Evolutionary conservation across 2,797 vertebrate species (phyloP), one percentile per base, ranked within the genome.

Genomic region (Takifugu rubripes): DNA sequence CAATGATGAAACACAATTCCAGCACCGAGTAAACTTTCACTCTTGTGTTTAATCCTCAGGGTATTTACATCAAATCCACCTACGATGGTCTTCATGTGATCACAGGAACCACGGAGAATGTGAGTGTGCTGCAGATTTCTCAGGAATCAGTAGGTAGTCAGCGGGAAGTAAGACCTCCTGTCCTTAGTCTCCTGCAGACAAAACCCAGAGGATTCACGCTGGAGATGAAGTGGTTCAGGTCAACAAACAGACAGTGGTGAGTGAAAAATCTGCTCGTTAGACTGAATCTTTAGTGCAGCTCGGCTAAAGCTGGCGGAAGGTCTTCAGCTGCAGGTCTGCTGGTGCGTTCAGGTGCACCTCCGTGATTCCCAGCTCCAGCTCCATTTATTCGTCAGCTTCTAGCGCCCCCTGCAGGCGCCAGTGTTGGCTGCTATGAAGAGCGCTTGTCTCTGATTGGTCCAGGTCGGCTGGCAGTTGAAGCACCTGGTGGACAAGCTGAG

Each of bases 391-490:
- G 42, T 5, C 5, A 6, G 12, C 25, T 21, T 9, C 16, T 11
- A 17, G 40, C 40, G 25, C 42, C 52, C 52, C 6, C 40, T 5
- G 21, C 11, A 56, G 52, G 40, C 11, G 5, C 16, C 44, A 6
- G 29, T 31, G 29, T 10, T 10, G 36, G 14, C 36, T 14, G 36
- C 31, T 33, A 2, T 3, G 10, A 9, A 9, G 31, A 33, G 5
- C 4, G 46, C 46, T 63, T 27, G 0, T 47, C 61, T 75, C 48
- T 78, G 71, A 65, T 76, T 74, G 60, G 75, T 64, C 54, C 80
- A 98, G 96, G 95, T 98, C 82, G 96, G 96, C 46, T 99, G 96
- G 96, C 95, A 98, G 75, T 73, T 99, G 21, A 96, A 94, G 82
- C 95, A 95, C 70, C 89, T 99, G 70, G 96, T 98, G 78, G 90